phyloP scores from a whole-genome alignment of 2,797 vertebrate species.

The Galago senegalensis region DNA sequence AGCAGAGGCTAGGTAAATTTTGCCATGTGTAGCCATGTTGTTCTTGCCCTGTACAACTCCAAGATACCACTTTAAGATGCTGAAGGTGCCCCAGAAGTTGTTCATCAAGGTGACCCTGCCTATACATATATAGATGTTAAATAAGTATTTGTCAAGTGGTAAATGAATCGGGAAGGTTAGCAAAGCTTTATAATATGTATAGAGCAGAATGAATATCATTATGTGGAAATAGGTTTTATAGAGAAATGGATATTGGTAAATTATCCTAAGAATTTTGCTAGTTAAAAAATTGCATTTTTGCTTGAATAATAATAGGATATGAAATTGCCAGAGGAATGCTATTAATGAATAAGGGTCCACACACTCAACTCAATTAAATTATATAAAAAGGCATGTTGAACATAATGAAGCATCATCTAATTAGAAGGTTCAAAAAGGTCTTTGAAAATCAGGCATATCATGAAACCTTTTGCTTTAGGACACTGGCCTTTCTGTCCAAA shows the following conservation, averaged over 20 bases:
- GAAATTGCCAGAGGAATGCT: slow-evolving; percentile 73
- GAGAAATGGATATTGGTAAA: slow-evolving; percentile 68
- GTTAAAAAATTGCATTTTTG: slow-evolving; percentile 69
- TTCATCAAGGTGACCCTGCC: not conserved
- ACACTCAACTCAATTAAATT: slow-evolving; percentile 75
- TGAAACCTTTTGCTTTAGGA: slow-evolving; percentile 62
- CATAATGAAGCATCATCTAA: slow-evolving; percentile 78
- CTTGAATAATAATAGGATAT: slow-evolving; percentile 72
- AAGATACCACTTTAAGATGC: not conserved
- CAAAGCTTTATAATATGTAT: not conserved
- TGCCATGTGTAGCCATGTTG: accelerated
- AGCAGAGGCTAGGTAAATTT: not conserved
- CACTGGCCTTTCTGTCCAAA: slow-evolving; percentile 52
- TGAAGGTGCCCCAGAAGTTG: not conserved
- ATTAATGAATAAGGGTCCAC: slow-evolving; percentile 77
- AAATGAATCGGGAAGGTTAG: not conserved
- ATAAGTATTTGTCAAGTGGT: not conserved
- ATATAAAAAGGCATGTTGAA: slow-evolving; percentile 73
- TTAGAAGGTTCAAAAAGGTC: slow-evolving; percentile 78
- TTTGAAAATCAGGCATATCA: slow-evolving; percentile 67
- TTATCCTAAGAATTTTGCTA: slow-evolving; percentile 58
- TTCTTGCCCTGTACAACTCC: not conserved
- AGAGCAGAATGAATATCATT: not conserved
- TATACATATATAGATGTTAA: not conserved
- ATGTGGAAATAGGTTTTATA: slow-evolving; percentile 17